Percentiles rank a stretch among this genome's conserved stretches.
These are phyloP conservation scores for Drosophila neutralis DNA, from an alignment of 2,888 invertebrate species.

Conservation along the genomic window DNA sequence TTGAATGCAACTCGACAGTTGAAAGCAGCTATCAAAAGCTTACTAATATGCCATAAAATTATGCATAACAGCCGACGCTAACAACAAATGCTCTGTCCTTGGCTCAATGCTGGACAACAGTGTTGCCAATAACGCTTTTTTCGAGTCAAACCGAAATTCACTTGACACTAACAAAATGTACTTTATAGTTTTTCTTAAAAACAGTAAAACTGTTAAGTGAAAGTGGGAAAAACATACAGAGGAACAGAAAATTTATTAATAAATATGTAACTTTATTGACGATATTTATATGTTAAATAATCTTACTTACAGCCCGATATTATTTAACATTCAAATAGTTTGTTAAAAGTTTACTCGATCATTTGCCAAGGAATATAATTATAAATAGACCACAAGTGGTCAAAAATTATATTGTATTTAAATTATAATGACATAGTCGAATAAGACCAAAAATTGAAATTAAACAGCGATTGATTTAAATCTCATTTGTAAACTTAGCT, in stretches of 20 bases:
- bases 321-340: neutral
- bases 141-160: neutral
- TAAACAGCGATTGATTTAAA: neutral
- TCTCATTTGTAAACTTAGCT: neutral
- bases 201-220: too few relatives aligned
- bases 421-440: neutral
- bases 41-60: constrained; percentile 27
- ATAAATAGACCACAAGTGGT: too few relatives aligned
- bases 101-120: constrained; percentile 15
- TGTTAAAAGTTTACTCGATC: neutral
- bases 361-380: neutral
- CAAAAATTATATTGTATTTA: too few relatives aligned
- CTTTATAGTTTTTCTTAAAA: neutral
- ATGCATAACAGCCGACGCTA: constrained; percentile 30
- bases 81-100: constrained; percentile 18
- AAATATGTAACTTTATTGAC: neutral
- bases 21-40: constrained; percentile 48
- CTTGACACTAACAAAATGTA: neutral
- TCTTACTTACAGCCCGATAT: neutral
- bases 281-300: neutral
- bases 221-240: too few relatives aligned
- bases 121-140: neutral
- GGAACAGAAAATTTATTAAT: neutral
- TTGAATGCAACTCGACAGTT: constrained; percentile 12
- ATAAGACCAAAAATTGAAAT: neutral